Base-by-base conservation (phyloP, 2,888 invertebrate genomes). In the Orthosia incerta region DNA sequence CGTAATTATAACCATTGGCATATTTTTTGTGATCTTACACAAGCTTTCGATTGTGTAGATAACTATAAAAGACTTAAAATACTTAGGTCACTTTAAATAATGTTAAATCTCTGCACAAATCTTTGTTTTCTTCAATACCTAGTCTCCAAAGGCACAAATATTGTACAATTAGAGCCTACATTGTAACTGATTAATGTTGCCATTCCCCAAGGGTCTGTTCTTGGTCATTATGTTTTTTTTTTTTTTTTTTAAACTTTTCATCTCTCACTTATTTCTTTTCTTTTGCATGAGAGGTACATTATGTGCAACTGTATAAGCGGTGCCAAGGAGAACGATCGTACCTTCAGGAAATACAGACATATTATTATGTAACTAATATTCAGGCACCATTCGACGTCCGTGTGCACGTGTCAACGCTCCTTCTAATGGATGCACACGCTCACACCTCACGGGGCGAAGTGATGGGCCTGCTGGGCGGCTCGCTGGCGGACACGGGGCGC, bases 401-500 rank as follows among this genome's bases (percentile, higher is more conserved):
- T 39, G 90, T 98, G 73, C 93, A 97, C 85, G 94, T 97, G 74
- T 97, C 97, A 0, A 96, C 97, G 0, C 91, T 98, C 72, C 92
- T 98, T 11, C 91, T 97, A 56, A 97, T 98, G 97, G 98, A 98
- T 89, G 95, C 97, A 65, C 98, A 98, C 93, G 97, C 97, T 63
- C 97, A 98, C 93, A 95, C 97, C 51, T 97, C 97, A 1, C 96
- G 97, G 80, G 97, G 96, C 3, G 98, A 98, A 95, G 97, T 98
- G 63, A 98, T 98, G 97, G 98, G 98, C 2, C 96, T 98, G 83
- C 91, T 97, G 77, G 98, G 98, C 20, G 98, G 98, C 5, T 79
- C 88, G 66, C 96, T 95, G 91, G 86, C 91, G 3, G 67, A 20
- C 20, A 59, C 63, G 11, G 69, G 50, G 4, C 63, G 60, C 11